Base-by-base conservation (phyloP, 2,113 vertebrate genomes). In the Burhinus bistriatus region DNA sequence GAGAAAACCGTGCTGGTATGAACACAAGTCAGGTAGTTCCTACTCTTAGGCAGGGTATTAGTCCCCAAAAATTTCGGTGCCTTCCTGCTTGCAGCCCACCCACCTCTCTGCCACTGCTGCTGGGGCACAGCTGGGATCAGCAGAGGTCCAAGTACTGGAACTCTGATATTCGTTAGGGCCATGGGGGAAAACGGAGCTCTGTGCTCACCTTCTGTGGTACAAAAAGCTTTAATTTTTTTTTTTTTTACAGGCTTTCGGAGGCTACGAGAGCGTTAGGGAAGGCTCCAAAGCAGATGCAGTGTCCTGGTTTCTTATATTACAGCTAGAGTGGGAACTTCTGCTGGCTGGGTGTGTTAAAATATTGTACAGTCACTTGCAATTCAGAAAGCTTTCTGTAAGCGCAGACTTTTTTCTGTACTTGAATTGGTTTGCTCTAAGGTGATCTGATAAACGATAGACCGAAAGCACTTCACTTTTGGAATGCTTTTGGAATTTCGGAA, bases 401-500 rank as follows among this genome's bases (percentile, higher is more conserved):
- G 4, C 2, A n/a, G 59, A 51, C 27, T 66, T 77, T 83, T 68
- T 66, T 51, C 65, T 89, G 54, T 87, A 77, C 76, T 83, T 93
- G 79, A 83, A 78, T 92, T 95, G 68, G 29, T 92, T 78, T 90
- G 32, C 42, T 89, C 38, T 62, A 21, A 83, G 65, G 54, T 78
- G 36, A 49, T 78, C n/a, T 89, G 86, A 61, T 66, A 85, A 66
- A 66, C 2, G 1, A 55, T 51, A 89, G 62, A 69, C 93, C 83
- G 90, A 88, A 92, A 92, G 54, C 49, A 69, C 45, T 85, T 75
- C 79, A 20, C 55, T 59, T 40, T 11, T 76, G 57, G 75, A 92
- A 85, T 80, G 79, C 64, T 83, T 92, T 62, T 72, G 83, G 76
- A 95, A 90, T 65, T 86, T 93, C 9, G 34, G 83, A 93, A 76